Conservation (phyloP, 2,888 invertebrate species). For the Calliopum simillimum region DNA sequence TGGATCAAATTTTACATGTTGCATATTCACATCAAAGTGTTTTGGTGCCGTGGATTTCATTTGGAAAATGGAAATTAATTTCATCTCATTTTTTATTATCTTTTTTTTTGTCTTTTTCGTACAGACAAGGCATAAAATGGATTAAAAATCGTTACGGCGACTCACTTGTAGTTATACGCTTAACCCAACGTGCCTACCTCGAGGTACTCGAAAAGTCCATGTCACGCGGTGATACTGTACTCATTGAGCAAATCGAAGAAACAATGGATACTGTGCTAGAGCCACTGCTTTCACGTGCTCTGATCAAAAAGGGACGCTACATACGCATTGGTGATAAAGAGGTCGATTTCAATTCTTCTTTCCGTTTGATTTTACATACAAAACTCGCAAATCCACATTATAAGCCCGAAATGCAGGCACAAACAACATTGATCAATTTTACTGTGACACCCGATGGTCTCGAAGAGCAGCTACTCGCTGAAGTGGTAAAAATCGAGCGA, state of each 20-base stretch:
- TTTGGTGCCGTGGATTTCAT: too few species aligned
- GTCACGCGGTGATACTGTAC: slow-evolving; percentile 78
- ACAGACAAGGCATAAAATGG: slow-evolving; percentile 92
- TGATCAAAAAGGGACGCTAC: slow-evolving; percentile 87
- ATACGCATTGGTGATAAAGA: slow-evolving; percentile 92
- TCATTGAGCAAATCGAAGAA: slow-evolving; percentile 93
- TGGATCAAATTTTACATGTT: too few species aligned
- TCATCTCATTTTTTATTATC: too few species aligned
- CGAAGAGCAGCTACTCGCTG: slow-evolving; percentile 94
- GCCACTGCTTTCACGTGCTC: slow-evolving; percentile 86
- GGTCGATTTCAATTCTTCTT: slow-evolving; percentile 85
- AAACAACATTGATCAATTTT: slow-evolving; percentile 95
- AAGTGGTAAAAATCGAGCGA: slow-evolving; percentile 93
- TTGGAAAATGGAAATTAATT: too few species aligned
- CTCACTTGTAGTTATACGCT: slow-evolving; percentile 77
- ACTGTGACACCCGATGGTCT: slow-evolving; percentile 94
- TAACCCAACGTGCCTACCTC: slow-evolving; percentile 86
- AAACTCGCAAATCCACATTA: slow-evolving; percentile 97
- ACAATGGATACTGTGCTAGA: slow-evolving; percentile 93
- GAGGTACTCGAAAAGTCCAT: slow-evolving; percentile 84
- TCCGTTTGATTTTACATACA: slow-evolving; percentile 90
- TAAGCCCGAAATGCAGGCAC: slow-evolving; percentile 97
- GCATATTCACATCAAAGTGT: too few species aligned
- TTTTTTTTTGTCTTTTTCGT: background rate
- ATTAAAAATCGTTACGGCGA: slow-evolving; percentile 88